A percentile compares a stretch with the other conserved stretches of the same genome.
Evolutionary conservation across 2,797 vertebrate genomes (phyloP).

Genomic region (Morelia viridis): DNA sequence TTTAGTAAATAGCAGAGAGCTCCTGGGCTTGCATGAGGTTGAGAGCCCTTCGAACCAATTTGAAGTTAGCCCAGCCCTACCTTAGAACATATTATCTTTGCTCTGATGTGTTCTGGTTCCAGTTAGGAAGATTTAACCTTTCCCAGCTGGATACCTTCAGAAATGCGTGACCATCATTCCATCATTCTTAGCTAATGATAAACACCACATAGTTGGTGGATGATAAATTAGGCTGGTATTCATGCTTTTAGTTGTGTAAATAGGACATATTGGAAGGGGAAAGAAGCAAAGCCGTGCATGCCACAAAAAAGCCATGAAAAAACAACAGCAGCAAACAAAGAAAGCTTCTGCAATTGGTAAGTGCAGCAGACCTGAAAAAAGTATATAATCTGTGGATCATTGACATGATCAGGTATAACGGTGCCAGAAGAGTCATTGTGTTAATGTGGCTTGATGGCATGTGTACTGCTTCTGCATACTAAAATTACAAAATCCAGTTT

Average conservation of each 20-base stretch:
- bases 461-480: conserved; percentile 60
- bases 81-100: not conserved
- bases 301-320: conserved; percentile 44
- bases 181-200: not conserved
- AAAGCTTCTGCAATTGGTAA: conserved; percentile 70
- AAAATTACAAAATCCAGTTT: conserved; percentile 67
- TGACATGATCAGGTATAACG: conserved; percentile 66
- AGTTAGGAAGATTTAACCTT: not conserved
- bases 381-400: conserved; percentile 72
- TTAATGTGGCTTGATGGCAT: conserved; percentile 67
- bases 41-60: not conserved
- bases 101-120: not conserved
- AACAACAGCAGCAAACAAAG: not conserved
- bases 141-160: not conserved
- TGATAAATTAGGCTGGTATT: not conserved
- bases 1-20: not conserved
- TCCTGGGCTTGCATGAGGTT: not conserved
- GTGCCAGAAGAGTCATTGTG: conserved; percentile 72
- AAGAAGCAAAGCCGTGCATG: conserved; percentile 64
- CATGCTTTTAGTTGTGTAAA: conserved; percentile 45
- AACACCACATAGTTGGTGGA: not conserved
- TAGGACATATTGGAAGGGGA: conserved; percentile 34
- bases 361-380: conserved; percentile 69
- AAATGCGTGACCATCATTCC: not conserved
- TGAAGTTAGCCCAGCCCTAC: not conserved